These are phyloP conservation scores for Pammene fasciana DNA, from an alignment of 2,888 invertebrate genomes.

Conservation along the genomic window DNA sequence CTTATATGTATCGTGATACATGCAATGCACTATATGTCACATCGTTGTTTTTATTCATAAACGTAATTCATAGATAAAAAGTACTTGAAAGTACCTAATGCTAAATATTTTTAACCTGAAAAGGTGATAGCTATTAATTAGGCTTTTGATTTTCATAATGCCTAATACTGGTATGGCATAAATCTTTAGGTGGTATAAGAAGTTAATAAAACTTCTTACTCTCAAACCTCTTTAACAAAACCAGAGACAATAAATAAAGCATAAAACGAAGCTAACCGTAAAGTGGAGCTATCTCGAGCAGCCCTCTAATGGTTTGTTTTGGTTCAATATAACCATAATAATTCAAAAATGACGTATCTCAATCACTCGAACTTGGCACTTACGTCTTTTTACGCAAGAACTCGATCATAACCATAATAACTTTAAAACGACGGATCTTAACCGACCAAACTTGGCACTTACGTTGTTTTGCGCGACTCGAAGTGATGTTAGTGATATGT, in stretches of 20 bases:
- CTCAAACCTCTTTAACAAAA: constrained; percentile 48
- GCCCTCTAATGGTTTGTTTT: constrained; percentile 79
- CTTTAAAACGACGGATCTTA: constrained; percentile 64
- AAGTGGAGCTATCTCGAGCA: constrained; percentile 72
- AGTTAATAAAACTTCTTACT: constrained; percentile 10
- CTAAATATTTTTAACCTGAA: no score
- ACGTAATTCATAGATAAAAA: no score
- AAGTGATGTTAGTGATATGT: background rate
- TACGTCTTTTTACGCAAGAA: background rate
- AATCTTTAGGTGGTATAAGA: background rate
- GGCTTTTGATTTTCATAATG: no score
- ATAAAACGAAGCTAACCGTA: constrained; percentile 69
- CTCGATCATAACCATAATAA: constrained; percentile 52
- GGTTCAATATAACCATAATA: constrained; percentile 66
- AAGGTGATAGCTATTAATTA: no score
- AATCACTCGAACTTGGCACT: background rate
- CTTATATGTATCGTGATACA: no score
- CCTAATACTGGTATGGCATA: background rate
- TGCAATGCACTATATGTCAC: no score
- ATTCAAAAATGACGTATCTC: constrained; percentile 65
- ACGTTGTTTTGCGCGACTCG: background rate
- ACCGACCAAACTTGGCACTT: background rate
- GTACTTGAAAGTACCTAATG: no score
- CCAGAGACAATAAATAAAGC: constrained; percentile 64
- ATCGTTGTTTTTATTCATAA: no score